Percentiles rank a stretch among this genome's conserved stretches.
Conservation (phyloP, 2,888 invertebrate species). For the Caenorhabditis sp. region DNA sequence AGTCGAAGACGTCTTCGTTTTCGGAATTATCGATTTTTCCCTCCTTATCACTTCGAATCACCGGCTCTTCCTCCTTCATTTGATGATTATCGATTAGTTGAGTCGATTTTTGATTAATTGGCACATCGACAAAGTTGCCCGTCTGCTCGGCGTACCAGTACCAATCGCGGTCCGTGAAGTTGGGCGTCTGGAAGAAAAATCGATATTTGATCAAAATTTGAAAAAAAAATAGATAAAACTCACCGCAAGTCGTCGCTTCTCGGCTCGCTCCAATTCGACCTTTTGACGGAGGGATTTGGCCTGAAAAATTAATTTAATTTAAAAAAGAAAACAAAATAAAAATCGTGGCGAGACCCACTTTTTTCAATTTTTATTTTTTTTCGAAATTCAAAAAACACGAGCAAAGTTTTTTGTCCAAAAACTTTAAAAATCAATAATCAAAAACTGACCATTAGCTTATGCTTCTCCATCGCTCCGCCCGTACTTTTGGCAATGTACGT, state of each 20-base stretch:
- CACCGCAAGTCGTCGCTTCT: constrained; percentile 16
- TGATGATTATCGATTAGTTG: too few relatives aligned
- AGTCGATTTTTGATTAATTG: neutral
- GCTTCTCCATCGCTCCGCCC: constrained; percentile 2
- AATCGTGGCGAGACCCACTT: neutral
- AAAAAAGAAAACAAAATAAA: neutral
- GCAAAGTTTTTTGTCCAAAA: neutral
- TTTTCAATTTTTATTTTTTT: too few relatives aligned
- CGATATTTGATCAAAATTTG: too few relatives aligned
- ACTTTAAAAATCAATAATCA: neutral
- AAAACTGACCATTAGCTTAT: constrained; percentile 22
- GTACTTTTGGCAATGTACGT: constrained; percentile 5
- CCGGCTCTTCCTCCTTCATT: too few relatives aligned
- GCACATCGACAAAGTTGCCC: constrained; percentile 18
- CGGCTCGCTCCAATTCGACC: constrained; percentile 28
- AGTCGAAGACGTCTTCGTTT: neutral
- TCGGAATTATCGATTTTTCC: neutral
- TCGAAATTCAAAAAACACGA: too few relatives aligned
- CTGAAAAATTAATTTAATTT: constrained; percentile 15
- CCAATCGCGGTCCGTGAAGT: constrained; percentile 47
- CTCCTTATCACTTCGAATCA: neutral
- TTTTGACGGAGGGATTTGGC: constrained; percentile 19
- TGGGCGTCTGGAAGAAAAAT: constrained; percentile 9
- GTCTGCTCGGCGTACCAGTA: constrained; percentile 50
- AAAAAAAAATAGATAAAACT: constrained; percentile 3